Conservation (phyloP, 2,888 invertebrate genomes). For the Rhamnusium bicolor region DNA sequence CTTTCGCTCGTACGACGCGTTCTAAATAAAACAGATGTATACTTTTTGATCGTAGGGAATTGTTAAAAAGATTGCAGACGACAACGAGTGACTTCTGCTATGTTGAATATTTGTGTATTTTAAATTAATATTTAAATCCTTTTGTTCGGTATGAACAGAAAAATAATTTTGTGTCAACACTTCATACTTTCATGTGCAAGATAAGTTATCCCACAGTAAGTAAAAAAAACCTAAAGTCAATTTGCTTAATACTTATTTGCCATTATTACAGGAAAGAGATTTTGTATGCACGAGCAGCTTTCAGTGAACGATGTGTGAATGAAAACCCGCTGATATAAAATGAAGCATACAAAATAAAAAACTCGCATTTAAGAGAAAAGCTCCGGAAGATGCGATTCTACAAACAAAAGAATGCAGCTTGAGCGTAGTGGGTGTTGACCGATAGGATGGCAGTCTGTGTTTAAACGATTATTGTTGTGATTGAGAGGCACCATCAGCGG, state of each 20-base stretch:
- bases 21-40: too few species aligned
- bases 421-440: slow-evolving; percentile 36
- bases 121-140: background rate
- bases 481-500: slow-evolving; percentile 28
- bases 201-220: background rate
- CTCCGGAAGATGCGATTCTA: slow-evolving; percentile 28
- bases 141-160: background rate
- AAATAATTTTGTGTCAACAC: background rate
- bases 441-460: slow-evolving; percentile 35
- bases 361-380: slow-evolving; percentile 29
- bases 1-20: too few species aligned
- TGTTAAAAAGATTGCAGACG: too few species aligned
- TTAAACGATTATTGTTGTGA: slow-evolving; percentile 41
- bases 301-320: background rate
- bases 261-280: background rate
- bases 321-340: slow-evolving; percentile 19
- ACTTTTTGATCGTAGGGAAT: too few species aligned
- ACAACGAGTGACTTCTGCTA: too few species aligned
- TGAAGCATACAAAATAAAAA: slow-evolving; percentile 27
- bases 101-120: too few species aligned
- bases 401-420: slow-evolving; percentile 34
- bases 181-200: background rate
- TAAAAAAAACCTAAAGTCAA: slow-evolving; percentile 20
- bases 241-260: slow-evolving; percentile 8
- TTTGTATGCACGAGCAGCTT: background rate